Percentiles rank a stretch among this genome's conserved stretches.
Conservation (phyloP, 2,888 invertebrate species). For the Nemotelus nigrinus region DNA sequence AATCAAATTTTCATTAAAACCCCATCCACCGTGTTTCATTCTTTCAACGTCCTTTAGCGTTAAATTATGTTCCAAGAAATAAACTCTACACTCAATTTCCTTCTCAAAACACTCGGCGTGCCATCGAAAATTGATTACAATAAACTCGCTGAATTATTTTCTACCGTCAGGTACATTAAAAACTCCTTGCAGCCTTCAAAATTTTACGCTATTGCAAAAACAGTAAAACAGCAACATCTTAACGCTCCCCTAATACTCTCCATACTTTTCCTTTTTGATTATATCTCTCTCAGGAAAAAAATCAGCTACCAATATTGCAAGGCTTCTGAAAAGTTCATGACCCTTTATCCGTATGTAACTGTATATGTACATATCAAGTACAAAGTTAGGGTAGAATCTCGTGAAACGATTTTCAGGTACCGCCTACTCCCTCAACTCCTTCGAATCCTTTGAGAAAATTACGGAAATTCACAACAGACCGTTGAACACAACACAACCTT, state of each 20-base stretch:
- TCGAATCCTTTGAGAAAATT: not conserved
- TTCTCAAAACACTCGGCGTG: conserved; percentile 21
- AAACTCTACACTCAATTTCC: conserved; percentile 21
- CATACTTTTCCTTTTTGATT: conserved; percentile 6
- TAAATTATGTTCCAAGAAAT: conserved; percentile 13
- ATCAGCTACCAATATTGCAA: conserved; percentile 4
- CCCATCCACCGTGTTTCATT: not conserved
- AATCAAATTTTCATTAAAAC: not conserved
- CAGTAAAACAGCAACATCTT: not conserved
- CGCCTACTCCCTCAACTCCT: not conserved
- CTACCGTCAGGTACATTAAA: conserved; percentile 40
- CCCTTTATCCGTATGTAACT: not conserved
- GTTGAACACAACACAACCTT: not conserved
- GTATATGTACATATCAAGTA: not conserved
- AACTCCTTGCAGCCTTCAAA: conserved; percentile 24
- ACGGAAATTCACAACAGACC: conserved; percentile 5
- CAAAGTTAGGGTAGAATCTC: not conserved
- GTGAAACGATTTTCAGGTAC: not conserved
- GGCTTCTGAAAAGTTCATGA: conserved; percentile 18
- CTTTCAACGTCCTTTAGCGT: not conserved
- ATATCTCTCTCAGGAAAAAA: conserved; percentile 5
- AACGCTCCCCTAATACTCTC: not conserved
- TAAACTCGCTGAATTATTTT: conserved; percentile 38
- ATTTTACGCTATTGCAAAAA: not conserved
- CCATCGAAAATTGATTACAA: conserved; percentile 37